Conservation (phyloP, 2,113 vertebrate genomes). For the Pionites leucogaster region DNA sequence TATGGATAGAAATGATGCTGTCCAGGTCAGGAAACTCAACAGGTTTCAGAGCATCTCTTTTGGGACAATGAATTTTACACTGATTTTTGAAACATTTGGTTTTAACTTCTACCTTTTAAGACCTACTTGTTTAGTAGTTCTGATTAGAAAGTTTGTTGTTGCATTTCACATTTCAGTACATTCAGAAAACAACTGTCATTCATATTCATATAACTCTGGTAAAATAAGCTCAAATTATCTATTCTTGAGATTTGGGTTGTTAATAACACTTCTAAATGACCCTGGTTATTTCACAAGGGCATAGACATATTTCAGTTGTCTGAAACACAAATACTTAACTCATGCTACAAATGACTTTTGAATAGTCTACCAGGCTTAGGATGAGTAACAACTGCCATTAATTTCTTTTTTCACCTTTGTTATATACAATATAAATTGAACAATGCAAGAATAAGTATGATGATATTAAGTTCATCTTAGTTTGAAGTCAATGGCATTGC, state of each 20-base stretch:
- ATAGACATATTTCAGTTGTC: not conserved
- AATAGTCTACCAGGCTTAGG: not conserved
- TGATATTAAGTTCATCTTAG: not conserved
- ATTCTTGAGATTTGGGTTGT: not conserved
- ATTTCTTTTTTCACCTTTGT: not conserved
- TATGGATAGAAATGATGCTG: not conserved
- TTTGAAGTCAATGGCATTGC: not conserved
- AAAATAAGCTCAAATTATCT: not conserved
- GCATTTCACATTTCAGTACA: not conserved
- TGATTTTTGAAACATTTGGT: not conserved
- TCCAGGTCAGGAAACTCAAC: not conserved
- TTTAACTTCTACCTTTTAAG: not conserved
- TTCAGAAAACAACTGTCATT: not conserved
- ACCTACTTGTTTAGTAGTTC: not conserved
- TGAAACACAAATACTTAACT: not conserved
- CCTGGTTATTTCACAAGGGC: not conserved
- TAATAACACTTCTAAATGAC: not conserved
- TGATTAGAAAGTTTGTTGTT: not conserved
- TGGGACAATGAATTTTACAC: not conserved
- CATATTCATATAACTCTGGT: not conserved
- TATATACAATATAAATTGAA: not conserved
- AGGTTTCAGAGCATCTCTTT: not conserved
- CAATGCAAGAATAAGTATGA: not conserved
- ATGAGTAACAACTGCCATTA: not conserved
- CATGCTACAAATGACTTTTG: not conserved